Evolutionary conservation across 1,140 invertebrate genomes (phyloP).

Genomic region (Scaptomyza graminum): DNA sequence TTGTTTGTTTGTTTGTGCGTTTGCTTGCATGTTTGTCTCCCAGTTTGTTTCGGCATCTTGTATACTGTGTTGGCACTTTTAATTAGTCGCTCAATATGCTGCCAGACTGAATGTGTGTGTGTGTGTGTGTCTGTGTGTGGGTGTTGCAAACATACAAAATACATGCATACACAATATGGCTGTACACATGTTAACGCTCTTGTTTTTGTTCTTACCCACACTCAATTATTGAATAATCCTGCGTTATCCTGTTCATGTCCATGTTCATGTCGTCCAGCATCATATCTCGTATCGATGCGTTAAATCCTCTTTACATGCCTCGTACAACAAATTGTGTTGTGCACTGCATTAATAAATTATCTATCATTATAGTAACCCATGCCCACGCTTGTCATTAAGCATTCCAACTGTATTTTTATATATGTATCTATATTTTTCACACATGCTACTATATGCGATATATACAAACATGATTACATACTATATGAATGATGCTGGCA

Average conservation of each 20-base stretch:
- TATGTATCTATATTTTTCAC: neutral
- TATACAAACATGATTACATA: neutral
- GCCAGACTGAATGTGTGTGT: conserved; percentile 6
- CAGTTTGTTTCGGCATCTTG: conserved; percentile 20
- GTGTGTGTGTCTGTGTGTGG: neutral
- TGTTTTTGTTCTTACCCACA: conserved; percentile 13
- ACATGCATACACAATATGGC: neutral
- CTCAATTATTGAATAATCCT: conserved; percentile 6
- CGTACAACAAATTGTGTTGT: conserved; percentile 68
- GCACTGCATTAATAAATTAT: conserved; percentile 73
- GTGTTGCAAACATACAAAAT: conserved; percentile 10
- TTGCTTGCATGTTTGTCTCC: conserved; percentile 28
- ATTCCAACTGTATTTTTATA: conserved; percentile 59
- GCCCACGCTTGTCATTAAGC: conserved; percentile 42
- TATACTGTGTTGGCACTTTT: conserved; percentile 40
- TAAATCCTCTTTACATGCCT: conserved; percentile 69
- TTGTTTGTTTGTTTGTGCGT: conserved; percentile 31
- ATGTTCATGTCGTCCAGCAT: conserved; percentile 20
- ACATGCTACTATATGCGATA: neutral
- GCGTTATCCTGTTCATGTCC: conserved; percentile 17
- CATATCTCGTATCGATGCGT: conserved; percentile 23
- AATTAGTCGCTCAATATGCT: conserved; percentile 67
- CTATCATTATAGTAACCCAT: conserved; percentile 57
- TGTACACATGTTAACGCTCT: conserved; percentile 38
- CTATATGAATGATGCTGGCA: conserved; percentile 11